Evolutionary conservation across 2,797 vertebrate genomes (phyloP).

Genomic region (Lepidocolaptes lacrymiger): DNA sequence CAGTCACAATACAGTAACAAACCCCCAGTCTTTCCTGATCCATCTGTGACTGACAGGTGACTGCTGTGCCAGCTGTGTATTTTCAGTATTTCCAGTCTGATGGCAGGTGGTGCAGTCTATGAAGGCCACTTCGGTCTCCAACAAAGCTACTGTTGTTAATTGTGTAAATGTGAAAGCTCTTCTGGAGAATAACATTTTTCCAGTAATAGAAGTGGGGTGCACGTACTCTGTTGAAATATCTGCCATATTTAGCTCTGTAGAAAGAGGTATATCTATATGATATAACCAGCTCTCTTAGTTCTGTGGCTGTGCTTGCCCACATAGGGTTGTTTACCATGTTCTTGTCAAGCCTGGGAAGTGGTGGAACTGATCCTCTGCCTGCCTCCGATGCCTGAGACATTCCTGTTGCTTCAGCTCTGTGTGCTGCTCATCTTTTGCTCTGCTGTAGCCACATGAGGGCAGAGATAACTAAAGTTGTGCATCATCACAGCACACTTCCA

Average conservation of each 20-base stretch:
- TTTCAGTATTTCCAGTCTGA: background rate
- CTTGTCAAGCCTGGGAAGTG: background rate
- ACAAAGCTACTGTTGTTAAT: background rate
- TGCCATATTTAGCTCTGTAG: background rate
- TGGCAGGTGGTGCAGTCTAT: background rate
- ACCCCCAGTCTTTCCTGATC: background rate
- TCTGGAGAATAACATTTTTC: background rate
- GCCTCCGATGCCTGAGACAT: accelerated
- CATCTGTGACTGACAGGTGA: background rate
- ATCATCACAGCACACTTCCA: accelerated
- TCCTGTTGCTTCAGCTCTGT: background rate
- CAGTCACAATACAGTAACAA: background rate
- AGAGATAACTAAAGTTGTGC: background rate
- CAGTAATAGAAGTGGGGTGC: background rate
- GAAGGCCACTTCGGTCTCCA: background rate
- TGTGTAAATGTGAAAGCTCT: background rate
- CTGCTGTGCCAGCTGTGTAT: background rate
- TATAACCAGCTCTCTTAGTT: background rate
- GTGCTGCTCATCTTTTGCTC: background rate
- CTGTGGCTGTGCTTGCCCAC: background rate
- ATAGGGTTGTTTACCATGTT: accelerated
- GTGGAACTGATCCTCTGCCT: background rate
- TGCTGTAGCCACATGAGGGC: background rate
- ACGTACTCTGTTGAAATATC: background rate
- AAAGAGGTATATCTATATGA: background rate